Evolutionary conservation across 2,797 vertebrate genomes (phyloP).

Genomic region (Pangasius mekongensis): DNA sequence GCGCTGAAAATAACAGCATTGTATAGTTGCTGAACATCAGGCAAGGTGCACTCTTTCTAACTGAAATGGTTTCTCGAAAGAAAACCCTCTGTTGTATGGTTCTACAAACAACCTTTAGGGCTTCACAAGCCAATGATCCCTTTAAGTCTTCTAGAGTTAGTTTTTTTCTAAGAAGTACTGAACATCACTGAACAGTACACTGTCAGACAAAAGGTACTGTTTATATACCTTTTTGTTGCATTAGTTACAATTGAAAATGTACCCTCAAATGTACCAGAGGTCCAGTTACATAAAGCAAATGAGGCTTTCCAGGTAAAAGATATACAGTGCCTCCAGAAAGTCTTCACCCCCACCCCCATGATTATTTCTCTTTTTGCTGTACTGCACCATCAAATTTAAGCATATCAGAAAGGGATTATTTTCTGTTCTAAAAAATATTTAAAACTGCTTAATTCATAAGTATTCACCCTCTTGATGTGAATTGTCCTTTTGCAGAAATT

Average conservation of each 20-base stretch:
- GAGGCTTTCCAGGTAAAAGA: not conserved
- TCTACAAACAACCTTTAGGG: not conserved
- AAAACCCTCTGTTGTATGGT: not conserved
- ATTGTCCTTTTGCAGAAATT: not conserved
- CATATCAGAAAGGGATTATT: not conserved
- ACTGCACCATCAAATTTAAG: not conserved
- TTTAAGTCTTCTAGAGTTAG: not conserved
- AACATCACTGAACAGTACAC: not conserved
- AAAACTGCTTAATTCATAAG: too few species aligned
- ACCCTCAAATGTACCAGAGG: not conserved
- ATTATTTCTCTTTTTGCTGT: not conserved
- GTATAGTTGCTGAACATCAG: not conserved
- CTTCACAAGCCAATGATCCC: not conserved
- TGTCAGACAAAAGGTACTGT: not conserved
- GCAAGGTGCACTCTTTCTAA: not conserved
- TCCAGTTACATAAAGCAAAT: not conserved
- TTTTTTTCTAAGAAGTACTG: not conserved
- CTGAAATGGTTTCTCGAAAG: not conserved
- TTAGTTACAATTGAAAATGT: not conserved
- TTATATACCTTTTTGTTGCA: not conserved
- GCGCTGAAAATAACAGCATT: not conserved
- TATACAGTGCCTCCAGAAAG: not conserved
- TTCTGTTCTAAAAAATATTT: not conserved
- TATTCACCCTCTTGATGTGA: too few species aligned
- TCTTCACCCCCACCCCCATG: not conserved